phyloP scores from a whole-genome alignment of 2,113 vertebrate genomes.

The Aramus guarauna region DNA sequence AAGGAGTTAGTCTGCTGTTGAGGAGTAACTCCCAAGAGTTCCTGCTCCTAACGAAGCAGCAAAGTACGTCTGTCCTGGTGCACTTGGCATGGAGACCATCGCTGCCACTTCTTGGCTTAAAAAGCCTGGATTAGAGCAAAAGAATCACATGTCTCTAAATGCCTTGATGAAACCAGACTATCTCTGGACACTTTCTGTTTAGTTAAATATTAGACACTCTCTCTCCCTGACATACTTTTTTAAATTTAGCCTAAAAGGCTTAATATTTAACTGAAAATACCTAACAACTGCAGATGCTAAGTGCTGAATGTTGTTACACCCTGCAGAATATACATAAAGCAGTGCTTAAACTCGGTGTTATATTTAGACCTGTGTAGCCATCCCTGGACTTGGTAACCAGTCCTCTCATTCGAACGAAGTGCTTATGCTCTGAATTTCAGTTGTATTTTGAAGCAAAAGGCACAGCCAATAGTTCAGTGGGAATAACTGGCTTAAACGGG shows the following conservation, averaged over 20 bases:
- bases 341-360: background rate
- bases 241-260: constrained; percentile 18
- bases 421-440: background rate
- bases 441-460: background rate
- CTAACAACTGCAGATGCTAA: background rate
- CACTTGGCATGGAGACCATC: background rate
- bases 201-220: constrained; percentile 44
- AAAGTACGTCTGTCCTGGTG: background rate
- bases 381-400: background rate
- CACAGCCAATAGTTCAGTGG: background rate
- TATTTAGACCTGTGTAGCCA: background rate
- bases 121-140: background rate
- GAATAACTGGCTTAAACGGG: background rate
- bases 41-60: background rate
- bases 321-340: background rate
- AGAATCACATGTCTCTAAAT: background rate
- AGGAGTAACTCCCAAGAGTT: background rate
- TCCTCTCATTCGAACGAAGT: background rate
- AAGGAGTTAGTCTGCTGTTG: background rate
- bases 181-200: background rate
- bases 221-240: background rate
- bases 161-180: background rate
- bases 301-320: background rate
- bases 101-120: background rate
- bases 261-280: constrained; percentile 63